Evolutionary conservation across 2,888 invertebrate genomes (phyloP), one percentile per base, ranked within the genome.

Genomic region (Cepaea hortensis): DNA sequence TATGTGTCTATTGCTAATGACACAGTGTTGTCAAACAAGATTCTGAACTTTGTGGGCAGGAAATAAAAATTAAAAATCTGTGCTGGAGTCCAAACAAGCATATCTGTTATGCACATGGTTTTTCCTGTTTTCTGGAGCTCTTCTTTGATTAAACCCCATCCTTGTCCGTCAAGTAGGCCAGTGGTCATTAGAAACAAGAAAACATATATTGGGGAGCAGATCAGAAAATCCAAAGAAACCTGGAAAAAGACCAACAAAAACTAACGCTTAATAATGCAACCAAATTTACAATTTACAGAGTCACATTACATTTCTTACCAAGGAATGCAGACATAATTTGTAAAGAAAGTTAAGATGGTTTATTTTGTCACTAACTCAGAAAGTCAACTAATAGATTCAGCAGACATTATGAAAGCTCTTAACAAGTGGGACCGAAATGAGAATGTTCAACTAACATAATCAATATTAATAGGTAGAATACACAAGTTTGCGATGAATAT

Each of bases 21-120:
- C 5, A 94, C 90, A 9, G 88, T 61, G 88, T 92, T 93, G 89
- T 94, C 94, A 90, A 97, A 98, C 15, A 98, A 95, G 62, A 98
- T 97, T 93, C 98, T 96, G 94, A 96, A 98, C 91, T 95, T 96
- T 13, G 96, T 96, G 15, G 98, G 97, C 89, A 98, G 94, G 93
- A 97, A 96, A 94, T 97, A 97, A 95, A 98, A 98, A 94, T 98
- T 98, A n/a, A 98, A 95, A 75, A 97, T 95, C 94, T 98, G 98
- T 0, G 98, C 98, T 9, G 97, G 97, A 0, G 98, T 98, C 98
- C 98, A 98, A 55, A 98, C 96, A 9, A 97, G 93, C 97, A 98
- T 98, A 94, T 98, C 98, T 9, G 97, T 98, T 81, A 96, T 95
- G 93, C 98, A 98, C 18, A 98, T 95, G 90, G 95, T 96, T 95